Evolutionary conservation across 2,888 invertebrate species (phyloP), one percentile per base, ranked within the genome.

Genomic region (Scrobipalpa atriplicella): DNA sequence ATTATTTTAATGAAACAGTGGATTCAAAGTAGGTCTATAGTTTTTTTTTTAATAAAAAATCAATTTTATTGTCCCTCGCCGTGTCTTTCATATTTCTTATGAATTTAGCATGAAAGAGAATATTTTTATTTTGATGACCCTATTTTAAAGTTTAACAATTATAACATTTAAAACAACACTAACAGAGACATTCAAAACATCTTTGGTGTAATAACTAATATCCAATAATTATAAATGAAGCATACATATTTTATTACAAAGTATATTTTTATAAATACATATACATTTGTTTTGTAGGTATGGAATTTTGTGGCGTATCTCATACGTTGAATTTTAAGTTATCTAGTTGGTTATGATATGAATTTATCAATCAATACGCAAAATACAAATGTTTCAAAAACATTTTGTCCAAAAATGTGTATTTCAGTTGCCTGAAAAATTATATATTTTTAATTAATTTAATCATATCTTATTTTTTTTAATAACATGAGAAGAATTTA

Each of bases 151-250:
- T 36, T n/a, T 36, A 36, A 29, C 54, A 29, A 58, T 58, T 58
- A 58, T 38, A 58, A 29, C 58, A 58, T 58, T 58, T 36, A 38
- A 56, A 58, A 38, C 29, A 29, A 38, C 36, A 38, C n/a, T 38
- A 58, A 58, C 58, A 38, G 58, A 58, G 3, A 56, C 56, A 58
- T 58, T 38, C 16, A 58, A 58, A 58, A 58, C 58, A 58, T 58
- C 58, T 58, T 58, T 58, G 58, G 58, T 38, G 58, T 36, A n/a
- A 58, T 19, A 58, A 58, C 58, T 36, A n/a, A 58, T 19, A 58
- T 36, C 58, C 58, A 58, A 58, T n/a, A 29, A 38, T 38, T 10
- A 56, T 56, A 38, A 58, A 58, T n/a, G n/a, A n/a, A 6, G 47
- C 7, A 47, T 47, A 47, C 0, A 47, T 5, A 6, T 47, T 47